phyloP scores from a whole-genome alignment of 2,888 invertebrate genomes.

The Acronicta aceris region DNA sequence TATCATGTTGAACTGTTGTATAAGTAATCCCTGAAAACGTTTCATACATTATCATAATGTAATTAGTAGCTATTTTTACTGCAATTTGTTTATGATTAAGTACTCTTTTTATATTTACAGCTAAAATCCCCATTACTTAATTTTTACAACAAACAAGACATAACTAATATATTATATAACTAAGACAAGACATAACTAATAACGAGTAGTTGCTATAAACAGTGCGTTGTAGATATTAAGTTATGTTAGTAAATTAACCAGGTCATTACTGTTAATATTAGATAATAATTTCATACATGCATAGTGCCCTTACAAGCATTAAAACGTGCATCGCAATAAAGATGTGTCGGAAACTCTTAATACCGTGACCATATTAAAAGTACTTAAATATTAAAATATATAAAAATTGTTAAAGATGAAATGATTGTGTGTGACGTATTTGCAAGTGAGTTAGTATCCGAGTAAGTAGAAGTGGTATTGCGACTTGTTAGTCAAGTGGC shows the following conservation, averaged over 20 bases:
- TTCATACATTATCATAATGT: constrained; percentile 58
- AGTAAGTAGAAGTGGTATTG: constrained; percentile 27
- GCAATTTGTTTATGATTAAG: constrained; percentile 13
- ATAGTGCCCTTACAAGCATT: constrained; percentile 46
- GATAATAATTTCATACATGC: constrained; percentile 9
- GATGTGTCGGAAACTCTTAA: not conserved
- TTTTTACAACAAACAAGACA: constrained; percentile 34
- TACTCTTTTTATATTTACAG: constrained; percentile 22
- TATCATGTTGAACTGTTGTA: constrained; percentile 84
- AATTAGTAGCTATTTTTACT: constrained; percentile 18
- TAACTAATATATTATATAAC: constrained; percentile 34
- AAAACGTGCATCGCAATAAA: constrained; percentile 41
- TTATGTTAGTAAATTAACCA: constrained; percentile 29
- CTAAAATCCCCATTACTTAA: constrained; percentile 18
- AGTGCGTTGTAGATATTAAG: constrained; percentile 30
- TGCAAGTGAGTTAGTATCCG: constrained; percentile 39
- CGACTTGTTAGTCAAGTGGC: constrained; percentile 49
- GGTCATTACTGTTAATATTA: constrained; percentile 27
- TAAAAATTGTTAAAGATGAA: constrained; percentile 27
- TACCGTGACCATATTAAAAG: not conserved
- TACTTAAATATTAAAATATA: constrained; percentile 3
- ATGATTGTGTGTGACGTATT: constrained; percentile 30
- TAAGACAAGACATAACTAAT: constrained; percentile 36
- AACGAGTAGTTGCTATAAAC: constrained; percentile 27
- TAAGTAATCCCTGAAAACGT: constrained; percentile 84